A percentile compares a stretch with the other conserved stretches of the same genome.
phyloP scores from a whole-genome alignment of 2,888 invertebrate species.

The Lycocerus yunnanus region DNA sequence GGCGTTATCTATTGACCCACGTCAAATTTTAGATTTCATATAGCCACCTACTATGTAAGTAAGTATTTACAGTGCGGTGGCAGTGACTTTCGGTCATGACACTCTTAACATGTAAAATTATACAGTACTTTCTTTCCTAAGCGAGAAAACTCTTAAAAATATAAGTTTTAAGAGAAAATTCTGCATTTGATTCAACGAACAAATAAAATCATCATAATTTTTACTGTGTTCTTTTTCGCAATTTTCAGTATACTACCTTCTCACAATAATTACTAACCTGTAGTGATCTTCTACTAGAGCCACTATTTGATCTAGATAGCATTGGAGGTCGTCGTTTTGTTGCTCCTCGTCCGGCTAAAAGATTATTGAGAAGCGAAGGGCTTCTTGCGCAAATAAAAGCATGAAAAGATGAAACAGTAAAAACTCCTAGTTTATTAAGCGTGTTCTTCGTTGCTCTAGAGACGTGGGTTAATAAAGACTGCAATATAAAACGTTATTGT shows the following conservation, averaged over 20 bases:
- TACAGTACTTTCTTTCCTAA: too few species aligned
- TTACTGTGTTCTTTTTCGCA: too few species aligned
- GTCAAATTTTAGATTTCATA: neutral
- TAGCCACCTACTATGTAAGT: too few species aligned
- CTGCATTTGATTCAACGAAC: too few species aligned
- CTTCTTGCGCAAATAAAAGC: conserved; percentile 96
- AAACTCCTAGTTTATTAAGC: conserved; percentile 92
- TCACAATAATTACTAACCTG: conserved; percentile 65
- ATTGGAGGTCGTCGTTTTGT: conserved; percentile 90
- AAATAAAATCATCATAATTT: too few species aligned
- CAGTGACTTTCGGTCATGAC: too few species aligned
- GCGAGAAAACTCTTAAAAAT: too few species aligned
- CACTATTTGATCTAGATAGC: conserved; percentile 86
- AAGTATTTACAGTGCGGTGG: too few species aligned
- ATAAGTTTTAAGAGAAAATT: too few species aligned
- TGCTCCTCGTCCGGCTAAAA: conserved; percentile 87
- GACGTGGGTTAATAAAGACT: conserved; percentile 94
- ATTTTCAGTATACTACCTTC: too few species aligned
- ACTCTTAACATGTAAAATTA: too few species aligned
- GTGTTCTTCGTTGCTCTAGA: conserved; percentile 94
- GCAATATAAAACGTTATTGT: conserved; percentile 49
- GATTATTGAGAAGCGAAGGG: conserved; percentile 89
- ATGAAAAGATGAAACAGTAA: conserved; percentile 97
- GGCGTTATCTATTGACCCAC: neutral
- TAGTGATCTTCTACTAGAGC: conserved; percentile 84